Evolutionary conservation across 92 coral and sea anemone genomes (phyloP).

Genomic region (Phenganax marumi): DNA sequence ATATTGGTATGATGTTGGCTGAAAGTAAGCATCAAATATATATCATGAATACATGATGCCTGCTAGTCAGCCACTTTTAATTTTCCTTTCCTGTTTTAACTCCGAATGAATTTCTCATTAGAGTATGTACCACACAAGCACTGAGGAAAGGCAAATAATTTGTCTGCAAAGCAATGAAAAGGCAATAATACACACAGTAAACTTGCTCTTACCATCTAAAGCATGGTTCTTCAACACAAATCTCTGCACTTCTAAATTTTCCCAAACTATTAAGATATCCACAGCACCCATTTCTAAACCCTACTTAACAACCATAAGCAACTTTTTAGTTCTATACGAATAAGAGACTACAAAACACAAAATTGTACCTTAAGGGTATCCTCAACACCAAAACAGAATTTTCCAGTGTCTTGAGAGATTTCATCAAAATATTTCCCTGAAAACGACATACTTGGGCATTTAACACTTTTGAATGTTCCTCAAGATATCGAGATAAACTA

Average conservation of each 20-base stretch:
- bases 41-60: constrained; percentile 23
- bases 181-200: background rate
- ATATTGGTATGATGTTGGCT: constrained; percentile 15
- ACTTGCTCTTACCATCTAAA: constrained; percentile 72
- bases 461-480: background rate
- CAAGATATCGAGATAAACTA: background rate
- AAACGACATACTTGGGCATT: background rate
- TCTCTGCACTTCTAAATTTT: constrained; percentile 87
- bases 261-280: constrained; percentile 94
- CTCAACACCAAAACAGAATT: constrained; percentile 94
- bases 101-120: constrained; percentile 2
- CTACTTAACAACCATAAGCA: constrained; percentile 43
- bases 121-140: background rate
- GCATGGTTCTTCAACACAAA: constrained; percentile 88
- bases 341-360: background rate
- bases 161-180: background rate
- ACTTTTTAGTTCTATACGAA: background rate
- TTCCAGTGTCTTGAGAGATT: constrained; percentile 98
- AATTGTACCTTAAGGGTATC: constrained; percentile 85
- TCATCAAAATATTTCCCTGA: constrained; percentile 96
- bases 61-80: constrained; percentile 32
- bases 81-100: constrained; percentile 30
- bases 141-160: constrained; percentile 21
- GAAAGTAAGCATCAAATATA: constrained; percentile 38
- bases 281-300: constrained; percentile 98